These are phyloP conservation scores for Ceratina japonica DNA, from an alignment of 1,140 invertebrate genomes.

Conservation along the genomic window DNA sequence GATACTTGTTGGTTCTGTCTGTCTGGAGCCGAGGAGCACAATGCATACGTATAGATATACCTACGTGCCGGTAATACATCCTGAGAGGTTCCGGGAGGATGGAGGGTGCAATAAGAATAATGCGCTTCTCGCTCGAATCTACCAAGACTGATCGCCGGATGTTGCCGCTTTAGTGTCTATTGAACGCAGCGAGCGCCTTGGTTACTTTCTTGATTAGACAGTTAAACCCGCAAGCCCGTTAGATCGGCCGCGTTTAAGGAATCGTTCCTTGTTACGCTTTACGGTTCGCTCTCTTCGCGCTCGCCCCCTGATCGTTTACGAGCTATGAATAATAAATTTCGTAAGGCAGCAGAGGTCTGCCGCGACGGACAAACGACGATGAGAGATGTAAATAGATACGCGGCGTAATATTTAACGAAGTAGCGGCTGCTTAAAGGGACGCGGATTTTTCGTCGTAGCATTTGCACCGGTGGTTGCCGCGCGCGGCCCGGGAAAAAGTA, in stretches of 20 bases:
- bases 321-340: slow-evolving; percentile 39
- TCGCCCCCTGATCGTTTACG: slow-evolving; percentile 6
- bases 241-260: not conserved
- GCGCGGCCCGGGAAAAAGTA: not conserved
- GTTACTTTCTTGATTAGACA: slow-evolving; percentile 31
- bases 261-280: not conserved
- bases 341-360: not conserved
- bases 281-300: no score
- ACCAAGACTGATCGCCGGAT: slow-evolving; percentile 13
- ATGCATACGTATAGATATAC: not conserved
- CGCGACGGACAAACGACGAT: not conserved
- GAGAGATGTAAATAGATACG: not conserved
- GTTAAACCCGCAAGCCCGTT: slow-evolving; percentile 23
- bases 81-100: not conserved
- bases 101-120: slow-evolving; percentile 13
- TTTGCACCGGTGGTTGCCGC: not conserved
- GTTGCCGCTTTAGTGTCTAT: slow-evolving; percentile 16
- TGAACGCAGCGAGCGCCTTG: slow-evolving; percentile 6
- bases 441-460: not conserved
- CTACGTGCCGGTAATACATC: not conserved
- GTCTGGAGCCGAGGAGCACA: not conserved
- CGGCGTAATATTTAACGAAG: not conserved
- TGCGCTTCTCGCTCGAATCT: not conserved
- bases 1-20: not conserved
- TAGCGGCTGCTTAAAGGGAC: not conserved